These are phyloP conservation scores for Uloborus plumipes DNA, from an alignment of 2,888 invertebrate species.

Conservation along the genomic window DNA sequence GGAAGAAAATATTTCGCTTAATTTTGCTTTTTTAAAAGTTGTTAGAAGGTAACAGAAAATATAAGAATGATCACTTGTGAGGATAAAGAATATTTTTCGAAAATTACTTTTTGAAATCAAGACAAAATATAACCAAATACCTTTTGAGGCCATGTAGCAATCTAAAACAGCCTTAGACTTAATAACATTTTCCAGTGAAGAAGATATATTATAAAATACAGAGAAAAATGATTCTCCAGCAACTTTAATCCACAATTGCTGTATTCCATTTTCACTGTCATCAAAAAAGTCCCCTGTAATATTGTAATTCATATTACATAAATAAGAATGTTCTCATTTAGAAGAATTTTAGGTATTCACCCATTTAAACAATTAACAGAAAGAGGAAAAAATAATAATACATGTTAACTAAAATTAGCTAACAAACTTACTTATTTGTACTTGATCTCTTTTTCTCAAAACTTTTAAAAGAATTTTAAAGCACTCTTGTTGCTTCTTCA, in stretches of 20 bases:
- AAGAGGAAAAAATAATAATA: neutral
- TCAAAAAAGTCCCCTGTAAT: constrained; percentile 40
- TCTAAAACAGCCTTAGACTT: constrained; percentile 44
- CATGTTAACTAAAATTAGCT: neutral
- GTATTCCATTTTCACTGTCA: constrained; percentile 20
- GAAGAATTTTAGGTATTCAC: neutral
- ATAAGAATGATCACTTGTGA: no score
- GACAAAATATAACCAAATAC: constrained; percentile 14
- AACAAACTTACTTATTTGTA: constrained; percentile 33
- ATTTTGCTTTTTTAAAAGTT: no score
- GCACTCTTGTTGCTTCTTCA: constrained; percentile 32
- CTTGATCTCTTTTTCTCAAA: constrained; percentile 8
- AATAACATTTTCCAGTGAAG: constrained; percentile 50
- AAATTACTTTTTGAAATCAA: neutral
- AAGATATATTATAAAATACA: constrained; percentile 34
- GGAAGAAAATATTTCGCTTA: no score
- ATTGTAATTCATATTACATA: no score
- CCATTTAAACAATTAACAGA: neutral
- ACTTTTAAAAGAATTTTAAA: constrained; percentile 20
- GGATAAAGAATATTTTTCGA: no score
- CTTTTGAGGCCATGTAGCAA: constrained; percentile 51
- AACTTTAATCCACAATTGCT: constrained; percentile 40
- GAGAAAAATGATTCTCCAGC: constrained; percentile 40
- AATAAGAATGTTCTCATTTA: no score
- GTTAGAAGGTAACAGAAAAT: no score